phyloP scores from a whole-genome alignment of 2,888 invertebrate species.

The Platycheirus rosarum region DNA sequence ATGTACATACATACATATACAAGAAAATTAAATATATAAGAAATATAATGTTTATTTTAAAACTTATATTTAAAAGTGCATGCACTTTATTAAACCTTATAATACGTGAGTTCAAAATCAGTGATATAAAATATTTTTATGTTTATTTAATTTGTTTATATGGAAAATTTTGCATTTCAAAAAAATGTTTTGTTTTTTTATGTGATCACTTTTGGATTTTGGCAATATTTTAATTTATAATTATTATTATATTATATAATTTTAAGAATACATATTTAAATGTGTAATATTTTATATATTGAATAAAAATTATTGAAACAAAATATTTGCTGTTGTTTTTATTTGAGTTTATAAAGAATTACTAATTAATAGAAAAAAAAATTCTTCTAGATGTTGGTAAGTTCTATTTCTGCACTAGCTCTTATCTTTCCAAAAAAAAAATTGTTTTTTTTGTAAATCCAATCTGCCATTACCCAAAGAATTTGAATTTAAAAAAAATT shows the following conservation, averaged over 20 bases:
- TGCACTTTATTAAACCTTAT: neutral
- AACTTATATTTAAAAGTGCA: constrained; percentile 1
- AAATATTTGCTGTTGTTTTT: neutral
- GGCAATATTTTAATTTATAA: constrained; percentile 15
- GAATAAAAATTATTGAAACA: neutral
- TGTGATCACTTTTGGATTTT: constrained; percentile 12
- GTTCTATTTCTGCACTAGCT: no score
- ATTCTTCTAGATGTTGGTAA: no score
- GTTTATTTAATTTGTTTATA: constrained; percentile 21
- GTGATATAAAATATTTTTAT: constrained; percentile 59
- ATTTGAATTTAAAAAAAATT: no score
- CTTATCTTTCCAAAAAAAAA: no score
- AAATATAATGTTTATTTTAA: constrained; percentile 8
- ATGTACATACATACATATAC: constrained; percentile 17
- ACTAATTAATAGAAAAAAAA: no score
- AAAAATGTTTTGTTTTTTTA: constrained; percentile 1
- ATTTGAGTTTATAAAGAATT: no score
- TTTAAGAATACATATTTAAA: constrained; percentile 1
- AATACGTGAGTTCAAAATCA: constrained; percentile 52
- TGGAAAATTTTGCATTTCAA: constrained; percentile 23
- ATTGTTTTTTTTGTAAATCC: no score
- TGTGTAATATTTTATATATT: constrained; percentile 1
- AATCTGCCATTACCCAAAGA: no score
- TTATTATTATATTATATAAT: constrained; percentile 5
- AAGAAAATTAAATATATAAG: neutral